Evolutionary conservation across 2,113 vertebrate species (phyloP).

Genomic region (Corvus hawaiiensis): DNA sequence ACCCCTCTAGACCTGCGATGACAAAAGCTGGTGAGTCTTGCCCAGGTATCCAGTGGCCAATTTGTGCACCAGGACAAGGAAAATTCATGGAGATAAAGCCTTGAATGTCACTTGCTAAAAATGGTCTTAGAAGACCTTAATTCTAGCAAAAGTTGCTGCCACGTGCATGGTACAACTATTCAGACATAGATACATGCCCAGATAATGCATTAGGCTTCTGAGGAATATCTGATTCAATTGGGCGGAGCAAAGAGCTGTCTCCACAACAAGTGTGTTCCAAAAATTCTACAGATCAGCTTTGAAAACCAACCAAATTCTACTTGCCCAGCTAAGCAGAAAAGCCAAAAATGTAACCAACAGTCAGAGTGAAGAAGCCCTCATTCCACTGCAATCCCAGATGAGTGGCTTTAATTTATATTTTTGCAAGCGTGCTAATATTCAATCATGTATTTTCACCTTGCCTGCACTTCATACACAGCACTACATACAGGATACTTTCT

Average conservation of each 20-base stretch:
- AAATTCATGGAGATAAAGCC: accelerated
- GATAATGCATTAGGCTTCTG: not conserved
- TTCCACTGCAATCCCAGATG: not conserved
- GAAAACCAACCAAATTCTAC: not conserved
- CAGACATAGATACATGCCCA: not conserved
- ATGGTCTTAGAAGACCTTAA: not conserved
- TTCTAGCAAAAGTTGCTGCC: not conserved
- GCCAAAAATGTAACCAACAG: not conserved
- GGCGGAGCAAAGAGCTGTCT: not conserved
- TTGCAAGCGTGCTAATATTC: not conserved
- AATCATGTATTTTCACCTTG: not conserved
- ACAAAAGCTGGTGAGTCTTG: not conserved
- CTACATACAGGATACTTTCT: not conserved
- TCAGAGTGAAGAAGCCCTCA: not conserved
- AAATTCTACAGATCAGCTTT: not conserved
- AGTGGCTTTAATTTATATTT: not conserved
- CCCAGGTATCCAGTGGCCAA: not conserved
- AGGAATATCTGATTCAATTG: not conserved
- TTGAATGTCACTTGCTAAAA: not conserved
- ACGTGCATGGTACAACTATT: too few species aligned
- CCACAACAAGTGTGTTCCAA: not conserved
- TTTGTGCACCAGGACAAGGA: not conserved
- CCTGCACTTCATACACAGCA: not conserved
- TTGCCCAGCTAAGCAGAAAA: not conserved
- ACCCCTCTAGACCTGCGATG: not conserved